Conservation (phyloP, 2,797 vertebrate species). For the Propithecus deckenii region DNA sequence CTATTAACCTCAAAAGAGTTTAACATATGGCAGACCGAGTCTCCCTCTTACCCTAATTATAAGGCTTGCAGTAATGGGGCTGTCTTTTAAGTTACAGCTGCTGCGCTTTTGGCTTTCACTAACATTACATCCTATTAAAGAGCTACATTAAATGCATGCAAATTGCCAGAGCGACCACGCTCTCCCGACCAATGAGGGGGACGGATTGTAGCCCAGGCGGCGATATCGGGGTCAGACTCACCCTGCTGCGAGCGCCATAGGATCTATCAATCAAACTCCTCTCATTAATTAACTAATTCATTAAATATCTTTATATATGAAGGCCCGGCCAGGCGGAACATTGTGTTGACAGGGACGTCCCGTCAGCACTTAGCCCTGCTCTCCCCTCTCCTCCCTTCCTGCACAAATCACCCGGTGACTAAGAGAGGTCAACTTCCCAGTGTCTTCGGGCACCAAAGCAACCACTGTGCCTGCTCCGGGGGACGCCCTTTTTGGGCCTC, state of each 20-base stretch:
- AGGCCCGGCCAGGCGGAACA: constrained; percentile 82
- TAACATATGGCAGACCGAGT: constrained; percentile 86
- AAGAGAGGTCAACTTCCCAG: constrained; percentile 33
- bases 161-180: constrained; percentile 80
- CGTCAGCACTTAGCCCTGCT: constrained; percentile 71
- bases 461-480: not conserved
- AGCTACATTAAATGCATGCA: constrained; percentile 86
- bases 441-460: not conserved
- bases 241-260: constrained; percentile 81
- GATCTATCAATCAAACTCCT: constrained; percentile 83
- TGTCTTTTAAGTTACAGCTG: constrained; percentile 88
- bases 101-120: constrained; percentile 85
- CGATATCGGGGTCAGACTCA: constrained; percentile 81
- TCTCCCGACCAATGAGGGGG: constrained; percentile 76
- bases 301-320: constrained; percentile 84
- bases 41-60: constrained; percentile 88
- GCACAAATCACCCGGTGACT: not conserved
- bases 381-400: not conserved
- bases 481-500: not conserved
- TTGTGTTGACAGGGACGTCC: constrained; percentile 81
- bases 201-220: constrained; percentile 73
- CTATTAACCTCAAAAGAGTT: constrained; percentile 88
- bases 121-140: constrained; percentile 87
- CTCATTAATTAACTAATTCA: constrained; percentile 87
- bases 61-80: constrained; percentile 86